Evolutionary conservation across 2,797 vertebrate genomes (phyloP), one percentile per base, ranked within the genome.

Genomic region (Pipistrellus kuhlii): DNA sequence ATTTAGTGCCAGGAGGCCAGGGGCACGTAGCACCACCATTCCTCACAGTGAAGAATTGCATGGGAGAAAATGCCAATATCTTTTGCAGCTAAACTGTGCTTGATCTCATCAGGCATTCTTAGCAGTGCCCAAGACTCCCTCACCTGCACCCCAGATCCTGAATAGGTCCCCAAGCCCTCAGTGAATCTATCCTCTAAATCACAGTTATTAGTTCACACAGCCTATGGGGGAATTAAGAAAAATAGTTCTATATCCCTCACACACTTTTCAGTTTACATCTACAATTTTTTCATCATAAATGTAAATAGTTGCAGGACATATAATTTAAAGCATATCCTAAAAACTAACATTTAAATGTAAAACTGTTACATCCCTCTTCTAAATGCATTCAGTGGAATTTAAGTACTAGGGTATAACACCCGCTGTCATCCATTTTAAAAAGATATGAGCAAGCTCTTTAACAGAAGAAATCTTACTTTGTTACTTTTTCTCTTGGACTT

Each of bases 261-360:
- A n/a, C 21, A 57, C 59, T 66, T 94, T 94, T 95, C n/a, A 89
- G 38, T 87, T 91, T 81, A 78, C 66, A 87, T 71, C 80, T 78
- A 72, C 1, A 64, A 17, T 94, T 87, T 94, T 96, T 96, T 93
- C 55, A 87, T 93, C 51, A 77, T 85, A 91, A 95, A 82, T 78
- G 62, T 92, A 95, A 94, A 92, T 89, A 86, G 62, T 90, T 96
- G 20, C 68, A 75, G 68, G 53, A 53, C 32, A 82, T 69, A 3
- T 85, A 94, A 93, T 94, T 94, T 89, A 91, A 2, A 85, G 44
- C 25, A 10, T 38, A 87, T 78, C 77, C 6, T 93, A 95, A 91
- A 96, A 89, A 27, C 32, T 85, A 84, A 66, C 76, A 94, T 87
- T 96, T 91, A 87, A 89, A 66, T 89, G 32, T 73, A 89, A 87